Percentiles rank a stretch among this genome's conserved stretches.
phyloP scores from a whole-genome alignment of 2,113 vertebrate species.

The Numida meleagris region DNA sequence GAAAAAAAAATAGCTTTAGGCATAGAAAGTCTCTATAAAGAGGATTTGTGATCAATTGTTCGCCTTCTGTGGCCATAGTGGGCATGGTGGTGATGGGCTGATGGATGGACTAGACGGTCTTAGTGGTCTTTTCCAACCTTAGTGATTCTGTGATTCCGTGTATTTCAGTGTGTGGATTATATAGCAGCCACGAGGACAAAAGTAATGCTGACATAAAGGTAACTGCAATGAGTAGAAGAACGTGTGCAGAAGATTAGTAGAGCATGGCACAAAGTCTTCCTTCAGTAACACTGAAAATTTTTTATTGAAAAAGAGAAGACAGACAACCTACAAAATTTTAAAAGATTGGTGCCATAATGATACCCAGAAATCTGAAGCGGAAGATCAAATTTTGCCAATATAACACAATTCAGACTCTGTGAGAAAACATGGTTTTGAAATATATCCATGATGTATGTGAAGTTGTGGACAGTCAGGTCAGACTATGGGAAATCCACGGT shows the following conservation, averaged over 20 bases:
- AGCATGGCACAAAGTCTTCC: not conserved
- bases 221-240: not conserved
- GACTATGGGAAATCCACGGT: not conserved
- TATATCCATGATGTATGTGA: not conserved
- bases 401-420: not conserved
- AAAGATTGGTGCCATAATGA: not conserved
- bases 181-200: not conserved
- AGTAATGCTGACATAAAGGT: not conserved
- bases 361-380: not conserved
- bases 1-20: not conserved
- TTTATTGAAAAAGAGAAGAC: not conserved
- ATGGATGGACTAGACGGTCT: too few species aligned
- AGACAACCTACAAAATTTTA: not conserved
- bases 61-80: too few species aligned
- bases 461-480: not conserved
- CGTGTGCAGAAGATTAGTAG: not conserved
- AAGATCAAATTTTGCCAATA: fast-evolving
- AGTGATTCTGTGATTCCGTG: too few species aligned
- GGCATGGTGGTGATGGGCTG: too few species aligned
- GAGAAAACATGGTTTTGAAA: not conserved
- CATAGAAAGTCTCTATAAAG: not conserved
- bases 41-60: not conserved
- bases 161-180: not conserved
- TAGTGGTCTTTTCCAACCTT: too few species aligned
- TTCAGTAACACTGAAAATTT: not conserved